Percentiles rank a stretch among this genome's conserved stretches.
phyloP scores from a whole-genome alignment of 1,140 invertebrate genomes.

The Hetaerina americana region DNA sequence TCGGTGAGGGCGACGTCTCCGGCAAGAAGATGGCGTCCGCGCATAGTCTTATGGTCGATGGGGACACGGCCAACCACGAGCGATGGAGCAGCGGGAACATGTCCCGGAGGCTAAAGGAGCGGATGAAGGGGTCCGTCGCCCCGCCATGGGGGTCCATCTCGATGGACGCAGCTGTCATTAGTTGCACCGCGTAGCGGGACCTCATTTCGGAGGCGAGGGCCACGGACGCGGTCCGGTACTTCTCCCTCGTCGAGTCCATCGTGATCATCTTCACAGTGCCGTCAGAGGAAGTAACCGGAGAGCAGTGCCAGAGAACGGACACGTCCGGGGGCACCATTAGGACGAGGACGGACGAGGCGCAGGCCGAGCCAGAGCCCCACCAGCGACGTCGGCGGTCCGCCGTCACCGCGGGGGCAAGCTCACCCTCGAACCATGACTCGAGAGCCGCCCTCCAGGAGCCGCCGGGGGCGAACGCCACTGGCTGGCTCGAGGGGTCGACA shows the following conservation, averaged over 20 bases:
- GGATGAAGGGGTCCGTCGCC: conserved; percentile 23
- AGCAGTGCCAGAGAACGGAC: neutral
- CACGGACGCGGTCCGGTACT: conserved; percentile 20
- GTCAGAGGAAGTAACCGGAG: conserved; percentile 19
- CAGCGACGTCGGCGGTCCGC: conserved; percentile 23
- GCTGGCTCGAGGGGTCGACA: conserved; percentile 40
- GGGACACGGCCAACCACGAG: conserved; percentile 33
- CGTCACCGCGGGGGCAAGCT: conserved; percentile 35
- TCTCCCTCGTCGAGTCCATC: conserved; percentile 17
- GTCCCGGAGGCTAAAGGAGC: conserved; percentile 32
- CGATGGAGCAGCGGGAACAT: conserved; percentile 35
- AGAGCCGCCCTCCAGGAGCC: conserved; percentile 27
- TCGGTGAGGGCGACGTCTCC: neutral
- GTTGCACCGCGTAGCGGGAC: conserved; percentile 26
- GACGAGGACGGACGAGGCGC: conserved; percentile 10
- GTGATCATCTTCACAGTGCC: conserved; percentile 29
- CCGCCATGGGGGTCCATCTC: conserved; percentile 15
- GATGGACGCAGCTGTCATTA: conserved; percentile 12
- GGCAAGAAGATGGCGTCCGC: conserved; percentile 20
- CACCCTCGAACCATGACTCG: conserved; percentile 31
- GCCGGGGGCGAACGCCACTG: conserved; percentile 38
- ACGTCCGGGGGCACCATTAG: conserved; percentile 1
- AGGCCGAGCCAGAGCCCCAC: conserved; percentile 30
- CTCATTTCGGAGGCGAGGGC: conserved; percentile 29
- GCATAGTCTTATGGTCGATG: conserved; percentile 31